phyloP scores from a whole-genome alignment of 2,797 vertebrate genomes.

The Thamnophis elegans region DNA sequence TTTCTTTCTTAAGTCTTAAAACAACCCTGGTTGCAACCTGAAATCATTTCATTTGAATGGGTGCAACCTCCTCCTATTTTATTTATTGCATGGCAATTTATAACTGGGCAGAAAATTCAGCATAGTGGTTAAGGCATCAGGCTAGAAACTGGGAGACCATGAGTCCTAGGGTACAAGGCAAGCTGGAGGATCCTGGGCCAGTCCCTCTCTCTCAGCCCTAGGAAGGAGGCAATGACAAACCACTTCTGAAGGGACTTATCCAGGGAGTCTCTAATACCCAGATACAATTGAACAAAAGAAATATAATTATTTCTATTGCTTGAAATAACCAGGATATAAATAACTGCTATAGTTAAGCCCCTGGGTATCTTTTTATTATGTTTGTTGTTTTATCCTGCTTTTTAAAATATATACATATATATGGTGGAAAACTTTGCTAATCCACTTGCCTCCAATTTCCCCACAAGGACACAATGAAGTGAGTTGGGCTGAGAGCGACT shows the following conservation, averaged over 20 bases:
- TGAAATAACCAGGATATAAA: neutral
- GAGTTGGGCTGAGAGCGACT: neutral
- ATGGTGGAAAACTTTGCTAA: neutral
- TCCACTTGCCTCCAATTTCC: neutral
- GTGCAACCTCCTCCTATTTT: neutral
- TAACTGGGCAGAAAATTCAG: too few species aligned
- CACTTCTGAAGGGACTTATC: too few species aligned
- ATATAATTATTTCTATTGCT: neutral
- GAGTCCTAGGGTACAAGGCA: too few species aligned
- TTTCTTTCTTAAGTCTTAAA: neutral
- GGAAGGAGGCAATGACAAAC: too few species aligned
- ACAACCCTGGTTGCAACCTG: neutral
- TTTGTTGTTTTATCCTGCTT: neutral
- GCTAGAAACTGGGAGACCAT: too few species aligned
- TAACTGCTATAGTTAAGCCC: neutral
- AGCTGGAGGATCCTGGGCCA: too few species aligned
- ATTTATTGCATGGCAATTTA: neutral
- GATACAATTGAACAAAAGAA: neutral
- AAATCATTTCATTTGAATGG: neutral
- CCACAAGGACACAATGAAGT: neutral
- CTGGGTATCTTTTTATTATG: neutral
- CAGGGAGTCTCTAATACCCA: neutral
- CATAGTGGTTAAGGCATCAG: too few species aligned
- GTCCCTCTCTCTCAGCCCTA: too few species aligned
- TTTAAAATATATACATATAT: neutral